Percentiles rank a stretch among this genome's conserved stretches.
phyloP scores from a whole-genome alignment of 2,113 vertebrate genomes.

The Antechinus flavipes region DNA sequence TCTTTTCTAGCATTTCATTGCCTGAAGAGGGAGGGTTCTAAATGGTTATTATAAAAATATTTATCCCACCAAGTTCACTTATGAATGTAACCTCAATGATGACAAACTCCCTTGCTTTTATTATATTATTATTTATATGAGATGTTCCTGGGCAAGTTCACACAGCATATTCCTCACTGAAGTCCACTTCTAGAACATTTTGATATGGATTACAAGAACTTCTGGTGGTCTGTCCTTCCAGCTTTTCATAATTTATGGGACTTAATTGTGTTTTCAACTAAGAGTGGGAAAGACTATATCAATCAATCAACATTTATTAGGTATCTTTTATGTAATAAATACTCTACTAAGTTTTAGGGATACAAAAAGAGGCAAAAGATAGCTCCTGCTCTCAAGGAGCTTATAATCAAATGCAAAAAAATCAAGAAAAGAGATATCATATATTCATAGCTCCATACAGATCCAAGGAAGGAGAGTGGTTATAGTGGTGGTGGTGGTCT shows the following conservation, averaged over 20 bases:
- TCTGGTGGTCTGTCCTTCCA: background rate
- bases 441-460: background rate
- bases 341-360: background rate
- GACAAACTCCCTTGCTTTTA: background rate
- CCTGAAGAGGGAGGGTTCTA: background rate
- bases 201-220: background rate
- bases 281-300: too few species aligned
- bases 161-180: background rate
- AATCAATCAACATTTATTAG: too few species aligned
- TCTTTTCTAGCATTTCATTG: background rate
- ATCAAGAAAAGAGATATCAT: background rate
- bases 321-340: too few species aligned
- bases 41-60: background rate
- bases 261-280: too few species aligned
- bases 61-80: background rate
- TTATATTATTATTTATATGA: background rate
- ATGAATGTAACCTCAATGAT: background rate
- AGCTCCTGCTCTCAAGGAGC: background rate
- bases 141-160: background rate
- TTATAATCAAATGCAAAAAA: background rate
- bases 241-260: background rate
- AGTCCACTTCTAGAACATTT: background rate
- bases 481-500: too few species aligned
- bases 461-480: background rate
- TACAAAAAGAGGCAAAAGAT: background rate